Conservation (phyloP, 2,113 vertebrate species). For the Entomyzon cyanotis region DNA sequence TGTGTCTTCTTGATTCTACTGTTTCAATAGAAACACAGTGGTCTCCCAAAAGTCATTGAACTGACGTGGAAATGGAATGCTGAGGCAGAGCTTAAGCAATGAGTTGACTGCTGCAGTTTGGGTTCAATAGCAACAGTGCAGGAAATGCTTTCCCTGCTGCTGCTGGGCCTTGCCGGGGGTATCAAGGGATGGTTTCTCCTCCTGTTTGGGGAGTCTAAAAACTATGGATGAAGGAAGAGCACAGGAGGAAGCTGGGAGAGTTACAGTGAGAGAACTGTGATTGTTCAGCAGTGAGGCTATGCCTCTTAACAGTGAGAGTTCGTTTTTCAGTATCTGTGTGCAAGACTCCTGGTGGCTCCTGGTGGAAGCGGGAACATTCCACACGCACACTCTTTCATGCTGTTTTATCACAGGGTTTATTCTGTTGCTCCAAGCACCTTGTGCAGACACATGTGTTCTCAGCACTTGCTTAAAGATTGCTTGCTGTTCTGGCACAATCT, state of each 20-base stretch:
- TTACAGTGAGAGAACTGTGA: background rate
- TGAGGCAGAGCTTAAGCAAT: background rate
- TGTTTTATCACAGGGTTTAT: background rate
- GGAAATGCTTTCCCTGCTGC: background rate
- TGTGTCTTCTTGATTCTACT: background rate
- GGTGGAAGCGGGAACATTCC: background rate
- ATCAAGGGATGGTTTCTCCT: background rate
- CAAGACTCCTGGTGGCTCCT: background rate
- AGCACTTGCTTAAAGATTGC: background rate
- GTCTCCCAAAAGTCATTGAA: background rate
- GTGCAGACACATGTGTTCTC: background rate
- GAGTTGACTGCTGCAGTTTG: background rate
- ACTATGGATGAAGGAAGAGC: background rate
- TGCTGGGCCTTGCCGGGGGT: background rate
- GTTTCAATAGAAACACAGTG: background rate
- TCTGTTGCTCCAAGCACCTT: background rate
- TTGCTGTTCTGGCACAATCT: background rate
- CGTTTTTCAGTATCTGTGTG: background rate
- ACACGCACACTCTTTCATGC: background rate
- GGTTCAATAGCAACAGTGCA: background rate
- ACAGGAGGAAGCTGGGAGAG: background rate
- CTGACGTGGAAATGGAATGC: background rate
- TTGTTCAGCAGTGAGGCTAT: background rate
- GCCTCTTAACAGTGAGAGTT: background rate
- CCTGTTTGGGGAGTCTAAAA: background rate